Conservation (phyloP, 2,797 vertebrate species). For the Gambusia yucatana region DNA sequence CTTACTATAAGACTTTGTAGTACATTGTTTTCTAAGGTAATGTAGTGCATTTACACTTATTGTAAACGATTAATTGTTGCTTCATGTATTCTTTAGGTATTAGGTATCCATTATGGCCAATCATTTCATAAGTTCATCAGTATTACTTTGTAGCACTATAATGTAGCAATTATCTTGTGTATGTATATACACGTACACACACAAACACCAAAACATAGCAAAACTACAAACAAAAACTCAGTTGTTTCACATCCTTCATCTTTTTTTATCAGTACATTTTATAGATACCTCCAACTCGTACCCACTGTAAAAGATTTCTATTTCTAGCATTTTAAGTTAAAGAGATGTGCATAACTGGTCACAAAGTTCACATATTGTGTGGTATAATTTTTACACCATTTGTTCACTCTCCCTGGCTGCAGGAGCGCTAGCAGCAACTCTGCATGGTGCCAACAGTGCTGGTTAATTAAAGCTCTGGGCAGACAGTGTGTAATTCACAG, state of each 20-base stretch:
- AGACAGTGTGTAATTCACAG: slow-evolving; percentile 81
- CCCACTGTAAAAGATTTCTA: neutral
- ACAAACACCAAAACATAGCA: too few species aligned
- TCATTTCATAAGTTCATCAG: too few species aligned
- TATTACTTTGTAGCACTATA: too few species aligned
- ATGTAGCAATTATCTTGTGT: too few species aligned
- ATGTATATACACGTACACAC: too few species aligned
- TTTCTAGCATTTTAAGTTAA: slow-evolving; percentile 14
- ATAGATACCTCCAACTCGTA: neutral
- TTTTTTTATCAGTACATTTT: neutral
- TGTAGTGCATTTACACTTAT: too few species aligned
- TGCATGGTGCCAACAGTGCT: slow-evolving; percentile 69
- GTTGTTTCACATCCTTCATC: neutral
- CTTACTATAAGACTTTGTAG: neutral
- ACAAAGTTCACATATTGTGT: slow-evolving; percentile 30
- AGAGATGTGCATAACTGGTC: slow-evolving; percentile 24
- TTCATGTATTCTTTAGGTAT: too few species aligned
- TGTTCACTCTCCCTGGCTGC: slow-evolving; percentile 45
- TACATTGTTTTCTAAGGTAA: too few species aligned
- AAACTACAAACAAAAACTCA: neutral
- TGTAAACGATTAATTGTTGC: too few species aligned
- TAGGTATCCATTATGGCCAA: too few species aligned
- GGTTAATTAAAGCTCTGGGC: slow-evolving; percentile 81
- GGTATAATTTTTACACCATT: slow-evolving; percentile 28
- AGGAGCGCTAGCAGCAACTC: slow-evolving; percentile 60